Percentiles rank a stretch among this genome's conserved stretches.
Conservation (phyloP, 2,888 invertebrate genomes). For the Microlaimidae sp. region DNA sequence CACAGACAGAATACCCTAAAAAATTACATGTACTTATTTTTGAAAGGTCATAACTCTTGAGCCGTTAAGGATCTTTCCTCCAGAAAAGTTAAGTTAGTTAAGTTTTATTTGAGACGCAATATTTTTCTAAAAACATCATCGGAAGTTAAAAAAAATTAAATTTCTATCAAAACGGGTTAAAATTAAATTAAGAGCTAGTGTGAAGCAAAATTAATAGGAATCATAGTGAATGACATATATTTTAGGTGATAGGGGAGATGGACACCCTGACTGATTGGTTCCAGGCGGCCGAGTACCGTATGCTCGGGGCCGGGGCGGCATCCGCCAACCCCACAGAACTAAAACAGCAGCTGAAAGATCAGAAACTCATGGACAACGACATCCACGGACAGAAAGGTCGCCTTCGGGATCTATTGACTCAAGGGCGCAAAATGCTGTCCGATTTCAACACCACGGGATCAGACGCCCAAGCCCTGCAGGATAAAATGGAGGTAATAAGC, state of each 20-base stretch:
- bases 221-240: too few species aligned
- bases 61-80: too few species aligned
- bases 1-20: too few species aligned
- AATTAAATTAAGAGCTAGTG: too few species aligned
- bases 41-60: too few species aligned
- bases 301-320: slow-evolving; percentile 67
- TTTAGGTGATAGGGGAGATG: slow-evolving; percentile 77
- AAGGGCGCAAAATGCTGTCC: slow-evolving; percentile 63
- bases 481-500: slow-evolving; percentile 20
- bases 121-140: too few species aligned
- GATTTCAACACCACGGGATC: slow-evolving; percentile 45
- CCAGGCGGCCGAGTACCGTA: slow-evolving; percentile 65
- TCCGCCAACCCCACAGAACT: slow-evolving; percentile 67
- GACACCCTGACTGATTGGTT: slow-evolving; percentile 93
- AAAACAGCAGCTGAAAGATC: slow-evolving; percentile 72
- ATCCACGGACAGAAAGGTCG: slow-evolving; percentile 79
- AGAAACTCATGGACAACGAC: slow-evolving; percentile 73
- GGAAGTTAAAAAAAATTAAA: too few species aligned
- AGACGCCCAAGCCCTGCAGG: slow-evolving; percentile 21
- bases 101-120: too few species aligned
- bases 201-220: too few species aligned
- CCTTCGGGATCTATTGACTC: slow-evolving; percentile 71
- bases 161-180: too few species aligned
- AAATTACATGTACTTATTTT: too few species aligned
- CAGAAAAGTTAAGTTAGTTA: too few species aligned